phyloP scores from a whole-genome alignment of 2,797 vertebrate genomes.

The Rhynchonycteris naso region DNA sequence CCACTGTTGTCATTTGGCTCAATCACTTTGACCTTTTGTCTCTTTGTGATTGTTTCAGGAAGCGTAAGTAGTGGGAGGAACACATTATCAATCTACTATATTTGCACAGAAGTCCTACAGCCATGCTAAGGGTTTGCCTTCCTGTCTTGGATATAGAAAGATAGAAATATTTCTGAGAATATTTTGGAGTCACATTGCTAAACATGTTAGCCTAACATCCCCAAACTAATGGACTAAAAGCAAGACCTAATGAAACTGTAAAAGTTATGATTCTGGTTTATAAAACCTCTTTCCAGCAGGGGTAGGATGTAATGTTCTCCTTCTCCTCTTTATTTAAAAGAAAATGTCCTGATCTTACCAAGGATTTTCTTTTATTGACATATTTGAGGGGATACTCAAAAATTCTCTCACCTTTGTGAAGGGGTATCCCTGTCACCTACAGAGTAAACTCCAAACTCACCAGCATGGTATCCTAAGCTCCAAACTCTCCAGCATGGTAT shows the following conservation, averaged over 20 bases:
- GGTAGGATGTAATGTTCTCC: background rate
- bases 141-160: background rate
- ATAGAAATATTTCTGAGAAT: constrained; percentile 5
- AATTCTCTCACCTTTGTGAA: background rate
- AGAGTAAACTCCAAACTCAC: background rate
- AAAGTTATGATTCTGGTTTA: constrained; percentile 14
- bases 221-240: constrained; percentile 48
- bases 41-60: background rate
- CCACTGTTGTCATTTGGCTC: background rate
- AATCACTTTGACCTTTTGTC: background rate
- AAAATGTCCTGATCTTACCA: background rate
- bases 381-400: background rate
- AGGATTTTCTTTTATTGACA: background rate
- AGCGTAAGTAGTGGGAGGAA: background rate
- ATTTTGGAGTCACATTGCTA: background rate
- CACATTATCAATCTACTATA: background rate
- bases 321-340: background rate
- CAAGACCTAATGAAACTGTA: constrained; percentile 12
- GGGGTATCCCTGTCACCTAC: background rate
- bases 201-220: constrained; percentile 2
- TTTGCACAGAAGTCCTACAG: background rate
- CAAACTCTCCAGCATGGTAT: too few species aligned
- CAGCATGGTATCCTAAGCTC: too few species aligned
- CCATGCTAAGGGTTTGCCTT: constrained; percentile 1
- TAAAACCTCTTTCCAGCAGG: background rate